Evolutionary conservation across 2,888 invertebrate species (phyloP), one percentile per base, ranked within the genome.

Genomic region (Macropis europaea): DNA sequence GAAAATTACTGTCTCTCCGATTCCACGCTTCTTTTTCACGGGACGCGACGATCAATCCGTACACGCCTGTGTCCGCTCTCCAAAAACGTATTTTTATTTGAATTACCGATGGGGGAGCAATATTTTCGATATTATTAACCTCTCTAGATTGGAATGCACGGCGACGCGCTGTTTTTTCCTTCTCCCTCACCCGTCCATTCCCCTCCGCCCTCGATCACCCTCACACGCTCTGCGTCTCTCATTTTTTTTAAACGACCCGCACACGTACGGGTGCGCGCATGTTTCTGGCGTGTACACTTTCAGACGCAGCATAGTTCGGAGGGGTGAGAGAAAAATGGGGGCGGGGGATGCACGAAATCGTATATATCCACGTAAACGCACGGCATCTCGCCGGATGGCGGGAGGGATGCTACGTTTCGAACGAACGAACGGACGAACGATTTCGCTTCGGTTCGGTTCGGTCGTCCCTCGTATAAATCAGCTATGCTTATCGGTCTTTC

Each of bases 401-500:
- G 71, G 72, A 73, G 66, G 40, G 68, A 72, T 63, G 54, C 68
- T 45, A 59, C 63, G 9, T 50, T 64, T 75, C 81, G 81, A 83
- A 82, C 84, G 82, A 83, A 84, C 73, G 76, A 63, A 75, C 83
- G 78, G 79, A 59, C 79, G 80, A 81, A 85, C 83, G 81, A 77
- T 75, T 82, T 66, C 53, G 61, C 43, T 74, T 78, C 74, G 81
- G 78, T 79, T 77, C 84, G 83, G 84, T 78, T 72, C 78, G 82
- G 82, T 82, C 84, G 85, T 84, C 83, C 83, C 84, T 84, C 84
- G 83, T 89, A 89, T 88, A 89, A 89, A 89, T 89, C 89, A 89
- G 88, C 89, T 88, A 87, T 89, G 89, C 89, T 89, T 89, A 89
- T 89, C 89, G 89, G 86, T 86, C 89, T 89, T 89, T 89, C 89